Evolutionary conservation across 2,113 vertebrate genomes (phyloP).

Genomic region (Crotalus helleri): DNA sequence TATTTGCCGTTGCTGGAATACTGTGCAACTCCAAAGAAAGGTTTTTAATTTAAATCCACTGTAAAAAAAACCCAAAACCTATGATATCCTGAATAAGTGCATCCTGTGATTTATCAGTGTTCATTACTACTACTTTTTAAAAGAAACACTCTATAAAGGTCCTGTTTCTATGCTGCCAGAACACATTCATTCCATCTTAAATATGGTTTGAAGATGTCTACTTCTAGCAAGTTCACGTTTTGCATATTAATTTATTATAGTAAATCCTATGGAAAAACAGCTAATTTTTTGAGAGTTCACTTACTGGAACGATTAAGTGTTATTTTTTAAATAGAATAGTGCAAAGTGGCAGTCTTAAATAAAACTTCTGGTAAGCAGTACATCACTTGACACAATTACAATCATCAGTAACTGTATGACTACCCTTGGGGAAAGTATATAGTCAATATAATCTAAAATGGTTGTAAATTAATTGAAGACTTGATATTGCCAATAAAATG

Average conservation of each 20-base stretch:
- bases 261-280: conserved; percentile 37
- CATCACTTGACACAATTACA: conserved; percentile 36
- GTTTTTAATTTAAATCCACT: conserved; percentile 53
- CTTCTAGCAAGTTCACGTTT: conserved; percentile 45
- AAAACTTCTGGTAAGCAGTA: conserved; percentile 45
- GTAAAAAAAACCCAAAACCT: background rate
- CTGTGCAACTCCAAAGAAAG: conserved; percentile 6
- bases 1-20: background rate
- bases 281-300: conserved; percentile 55
- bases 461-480: conserved; percentile 13
- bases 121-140: conserved; percentile 57
- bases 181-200: conserved; percentile 50
- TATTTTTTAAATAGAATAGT: conserved; percentile 56
- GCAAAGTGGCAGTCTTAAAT: conserved; percentile 54
- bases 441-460: background rate
- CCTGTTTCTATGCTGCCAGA: conserved; percentile 29
- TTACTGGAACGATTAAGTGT: conserved; percentile 45
- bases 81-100: conserved; percentile 35
- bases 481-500: conserved; percentile 1
- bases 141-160: conserved; percentile 13
- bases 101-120: conserved; percentile 45
- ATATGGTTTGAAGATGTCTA: conserved; percentile 54
- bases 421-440: conserved; percentile 26
- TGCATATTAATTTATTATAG: conserved; percentile 58
- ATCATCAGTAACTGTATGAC: conserved; percentile 42